Percentiles rank a stretch among this genome's conserved stretches.
phyloP scores from a whole-genome alignment of 2,888 invertebrate genomes.

The Papilio protenor region DNA sequence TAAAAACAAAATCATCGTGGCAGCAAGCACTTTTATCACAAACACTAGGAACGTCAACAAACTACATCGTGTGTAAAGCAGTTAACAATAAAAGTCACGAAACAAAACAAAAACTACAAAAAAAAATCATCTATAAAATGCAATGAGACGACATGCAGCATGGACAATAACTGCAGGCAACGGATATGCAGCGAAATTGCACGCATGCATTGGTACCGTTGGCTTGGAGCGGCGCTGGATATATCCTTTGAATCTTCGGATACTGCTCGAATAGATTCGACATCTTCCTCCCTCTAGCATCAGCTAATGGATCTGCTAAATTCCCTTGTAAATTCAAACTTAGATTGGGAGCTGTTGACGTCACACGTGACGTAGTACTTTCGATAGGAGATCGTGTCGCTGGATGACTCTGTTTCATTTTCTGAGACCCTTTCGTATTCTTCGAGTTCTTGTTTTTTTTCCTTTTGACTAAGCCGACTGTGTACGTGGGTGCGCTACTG shows the following conservation, averaged over 20 bases:
- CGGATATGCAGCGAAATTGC: constrained; percentile 65
- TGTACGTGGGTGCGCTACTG: constrained; percentile 74
- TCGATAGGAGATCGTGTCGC: constrained; percentile 81
- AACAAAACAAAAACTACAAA: constrained; percentile 5
- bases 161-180: constrained; percentile 72
- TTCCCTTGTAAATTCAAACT: constrained; percentile 76
- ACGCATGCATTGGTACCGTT: constrained; percentile 77
- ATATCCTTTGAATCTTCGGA: constrained; percentile 90
- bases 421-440: constrained; percentile 81
- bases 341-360: constrained; percentile 68
- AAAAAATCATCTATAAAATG: constrained; percentile 45
- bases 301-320: constrained; percentile 71
- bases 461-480: constrained; percentile 77
- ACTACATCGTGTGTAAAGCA: constrained; percentile 27
- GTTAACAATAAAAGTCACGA: constrained; percentile 21
- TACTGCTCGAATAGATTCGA: constrained; percentile 89
- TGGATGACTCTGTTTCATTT: constrained; percentile 81
- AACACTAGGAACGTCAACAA: neutral
- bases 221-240: constrained; percentile 86
- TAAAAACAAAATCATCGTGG: constrained; percentile 9
- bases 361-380: constrained; percentile 78
- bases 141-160: constrained; percentile 76
- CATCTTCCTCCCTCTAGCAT: constrained; percentile 84
- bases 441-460: constrained; percentile 85
- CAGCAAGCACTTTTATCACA: constrained; percentile 23